Percentiles rank a stretch among this genome's conserved stretches.
Conservation (phyloP, 2,113 vertebrate genomes). For the Cercocebus atys region DNA sequence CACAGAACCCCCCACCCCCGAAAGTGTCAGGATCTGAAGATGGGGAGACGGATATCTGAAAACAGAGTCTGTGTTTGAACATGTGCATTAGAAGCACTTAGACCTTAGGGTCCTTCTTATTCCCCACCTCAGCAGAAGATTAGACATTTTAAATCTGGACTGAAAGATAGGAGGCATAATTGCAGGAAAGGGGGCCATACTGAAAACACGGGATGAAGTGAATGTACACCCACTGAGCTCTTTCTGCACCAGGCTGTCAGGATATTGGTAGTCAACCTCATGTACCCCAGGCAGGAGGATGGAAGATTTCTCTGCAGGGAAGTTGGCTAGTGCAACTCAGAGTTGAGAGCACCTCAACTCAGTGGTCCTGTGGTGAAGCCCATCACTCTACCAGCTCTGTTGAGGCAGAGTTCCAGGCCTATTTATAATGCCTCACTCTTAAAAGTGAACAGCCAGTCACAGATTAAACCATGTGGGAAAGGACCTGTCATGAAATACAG, state of each 20-base stretch:
- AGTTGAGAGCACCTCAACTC: accelerated
- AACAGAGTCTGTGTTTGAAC: background rate
- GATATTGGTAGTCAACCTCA: background rate
- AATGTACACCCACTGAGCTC: accelerated
- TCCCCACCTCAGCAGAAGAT: background rate
- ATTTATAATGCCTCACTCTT: background rate
- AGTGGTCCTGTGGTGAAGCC: accelerated
- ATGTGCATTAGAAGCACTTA: background rate
- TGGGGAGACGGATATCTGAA: background rate
- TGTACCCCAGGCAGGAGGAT: accelerated
- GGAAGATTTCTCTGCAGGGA: background rate
- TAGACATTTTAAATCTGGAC: background rate
- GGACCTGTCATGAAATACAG: background rate
- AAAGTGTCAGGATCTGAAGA: background rate
- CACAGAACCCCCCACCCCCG: background rate
- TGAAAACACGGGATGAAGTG: background rate
- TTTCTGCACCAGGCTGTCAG: accelerated
- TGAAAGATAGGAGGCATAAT: background rate
- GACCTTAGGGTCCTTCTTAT: background rate
- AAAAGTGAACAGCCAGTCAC: background rate
- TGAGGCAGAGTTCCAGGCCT: too few relatives aligned
- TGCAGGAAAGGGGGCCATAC: too few relatives aligned
- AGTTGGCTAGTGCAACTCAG: accelerated
- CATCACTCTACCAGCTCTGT: accelerated
- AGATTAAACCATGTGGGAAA: background rate